These are phyloP conservation scores for Capra hircus DNA, from an alignment of 2,113 vertebrate species.

Conservation along the genomic window DNA sequence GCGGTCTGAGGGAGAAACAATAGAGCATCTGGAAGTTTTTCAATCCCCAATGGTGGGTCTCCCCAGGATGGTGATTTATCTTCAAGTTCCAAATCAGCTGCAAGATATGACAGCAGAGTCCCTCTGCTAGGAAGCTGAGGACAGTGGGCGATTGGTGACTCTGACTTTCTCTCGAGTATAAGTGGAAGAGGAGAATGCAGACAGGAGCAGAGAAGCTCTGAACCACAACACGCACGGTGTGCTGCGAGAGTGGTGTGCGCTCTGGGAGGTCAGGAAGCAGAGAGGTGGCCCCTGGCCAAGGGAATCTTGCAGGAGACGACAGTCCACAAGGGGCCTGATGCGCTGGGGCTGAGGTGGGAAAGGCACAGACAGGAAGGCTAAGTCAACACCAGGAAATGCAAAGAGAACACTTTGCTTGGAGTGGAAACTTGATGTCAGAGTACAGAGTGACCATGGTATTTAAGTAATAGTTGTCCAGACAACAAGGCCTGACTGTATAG, in stretches of 20 bases:
- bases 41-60: neutral
- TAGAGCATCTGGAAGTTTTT: neutral
- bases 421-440: too few relatives aligned
- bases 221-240: neutral
- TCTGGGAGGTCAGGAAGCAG: neutral
- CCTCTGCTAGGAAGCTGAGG: neutral
- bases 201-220: neutral
- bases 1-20: neutral
- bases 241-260: accelerated
- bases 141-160: neutral
- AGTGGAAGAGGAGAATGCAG: neutral
- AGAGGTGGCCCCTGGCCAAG: neutral
- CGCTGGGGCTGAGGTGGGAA: neutral
- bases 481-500: neutral
- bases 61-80: neutral
- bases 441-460: too few relatives aligned
- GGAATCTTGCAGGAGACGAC: neutral
- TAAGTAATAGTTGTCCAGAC: too few relatives aligned
- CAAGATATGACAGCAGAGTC: neutral
- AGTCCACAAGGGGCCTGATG: neutral
- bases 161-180: neutral
- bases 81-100: neutral
- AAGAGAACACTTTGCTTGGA: too few relatives aligned
- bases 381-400: too few relatives aligned
- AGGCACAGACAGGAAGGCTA: neutral